Evolutionary conservation across 92 coral and sea anemone species (phyloP).

Genomic region (Isaurus tuberculatus): DNA sequence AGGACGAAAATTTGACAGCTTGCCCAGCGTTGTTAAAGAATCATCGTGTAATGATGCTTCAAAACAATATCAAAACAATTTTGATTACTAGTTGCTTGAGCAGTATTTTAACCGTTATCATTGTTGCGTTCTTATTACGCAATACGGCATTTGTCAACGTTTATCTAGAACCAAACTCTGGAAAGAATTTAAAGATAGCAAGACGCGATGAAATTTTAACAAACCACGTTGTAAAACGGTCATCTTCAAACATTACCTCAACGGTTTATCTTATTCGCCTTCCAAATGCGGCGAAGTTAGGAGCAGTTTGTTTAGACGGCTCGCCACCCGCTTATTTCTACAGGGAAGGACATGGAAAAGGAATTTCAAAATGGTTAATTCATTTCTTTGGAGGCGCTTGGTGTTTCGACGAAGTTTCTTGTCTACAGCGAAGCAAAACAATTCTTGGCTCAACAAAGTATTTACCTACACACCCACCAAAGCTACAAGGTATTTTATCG

Average conservation of each 20-base stretch:
- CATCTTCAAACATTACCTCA: conserved; percentile 7
- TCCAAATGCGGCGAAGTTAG: conserved; percentile 68
- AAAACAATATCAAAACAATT: conserved; percentile 58
- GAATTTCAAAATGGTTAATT: conserved; percentile 77
- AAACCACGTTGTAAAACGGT: conserved; percentile 9
- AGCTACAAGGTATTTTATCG: conserved; percentile 84
- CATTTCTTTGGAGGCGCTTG: conserved; percentile 95
- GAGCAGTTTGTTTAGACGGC: conserved; percentile 89
- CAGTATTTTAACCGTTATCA: conserved; percentile 67
- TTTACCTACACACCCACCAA: conserved; percentile 82
- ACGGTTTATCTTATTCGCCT: conserved; percentile 41
- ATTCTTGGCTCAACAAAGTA: conserved; percentile 76
- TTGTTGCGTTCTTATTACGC: conserved; percentile 83
- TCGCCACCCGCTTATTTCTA: conserved; percentile 88
- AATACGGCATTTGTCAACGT: conserved; percentile 88
- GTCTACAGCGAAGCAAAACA: conserved; percentile 85
- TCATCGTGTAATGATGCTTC: conserved; percentile 12
- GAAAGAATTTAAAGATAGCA: conserved; percentile 7
- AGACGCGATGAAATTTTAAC: not conserved
- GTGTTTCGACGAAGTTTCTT: conserved; percentile 88
- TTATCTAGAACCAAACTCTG: conserved; percentile 56
- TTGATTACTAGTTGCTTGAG: conserved; percentile 77
- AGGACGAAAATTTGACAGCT: not conserved
- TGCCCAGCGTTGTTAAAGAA: not conserved
- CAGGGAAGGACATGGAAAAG: conserved; percentile 77